Percentiles rank a stretch among this genome's conserved stretches.
Conservation (phyloP, 2,888 invertebrate species). For the Margaritifera margaritifera region DNA sequence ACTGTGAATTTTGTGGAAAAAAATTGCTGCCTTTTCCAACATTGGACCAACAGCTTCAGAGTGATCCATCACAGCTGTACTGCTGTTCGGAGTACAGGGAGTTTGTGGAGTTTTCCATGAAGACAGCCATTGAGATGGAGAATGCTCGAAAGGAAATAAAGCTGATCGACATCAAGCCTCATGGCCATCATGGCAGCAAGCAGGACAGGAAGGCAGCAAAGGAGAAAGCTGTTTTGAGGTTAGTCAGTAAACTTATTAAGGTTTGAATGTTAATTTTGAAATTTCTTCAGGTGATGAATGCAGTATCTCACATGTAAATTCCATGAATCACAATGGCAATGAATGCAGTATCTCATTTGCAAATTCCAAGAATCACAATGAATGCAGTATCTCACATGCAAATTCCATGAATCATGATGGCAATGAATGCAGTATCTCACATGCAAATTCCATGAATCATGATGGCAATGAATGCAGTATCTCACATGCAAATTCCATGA, state of each 20-base stretch:
- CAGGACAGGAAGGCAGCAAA: constrained; percentile 68
- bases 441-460: too few species aligned
- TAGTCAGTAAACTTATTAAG: not conserved
- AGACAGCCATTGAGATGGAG: constrained; percentile 48
- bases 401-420: too few species aligned
- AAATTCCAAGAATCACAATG: too few species aligned
- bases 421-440: too few species aligned
- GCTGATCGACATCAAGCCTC: constrained; percentile 64
- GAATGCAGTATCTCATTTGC: too few species aligned
- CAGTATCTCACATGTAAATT: too few species aligned
- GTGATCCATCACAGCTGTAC: constrained; percentile 64
- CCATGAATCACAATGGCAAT: too few species aligned
- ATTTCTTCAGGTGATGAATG: too few species aligned
- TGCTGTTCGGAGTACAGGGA: constrained; percentile 70
- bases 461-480: too few species aligned
- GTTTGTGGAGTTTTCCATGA: constrained; percentile 66
- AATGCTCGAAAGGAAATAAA: constrained; percentile 47
- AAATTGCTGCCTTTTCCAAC: constrained; percentile 66
- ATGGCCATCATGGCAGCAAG: constrained; percentile 65
- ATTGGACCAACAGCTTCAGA: constrained; percentile 61
- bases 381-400: too few species aligned
- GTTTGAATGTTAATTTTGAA: too few species aligned
- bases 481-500: too few species aligned
- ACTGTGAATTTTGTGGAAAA: constrained; percentile 68
- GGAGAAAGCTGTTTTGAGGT: constrained; percentile 69